A percentile compares a stretch with the other conserved stretches of the same genome.
phyloP scores from a whole-genome alignment of 2,113 vertebrate genomes.

The Vulpes vulpes region DNA sequence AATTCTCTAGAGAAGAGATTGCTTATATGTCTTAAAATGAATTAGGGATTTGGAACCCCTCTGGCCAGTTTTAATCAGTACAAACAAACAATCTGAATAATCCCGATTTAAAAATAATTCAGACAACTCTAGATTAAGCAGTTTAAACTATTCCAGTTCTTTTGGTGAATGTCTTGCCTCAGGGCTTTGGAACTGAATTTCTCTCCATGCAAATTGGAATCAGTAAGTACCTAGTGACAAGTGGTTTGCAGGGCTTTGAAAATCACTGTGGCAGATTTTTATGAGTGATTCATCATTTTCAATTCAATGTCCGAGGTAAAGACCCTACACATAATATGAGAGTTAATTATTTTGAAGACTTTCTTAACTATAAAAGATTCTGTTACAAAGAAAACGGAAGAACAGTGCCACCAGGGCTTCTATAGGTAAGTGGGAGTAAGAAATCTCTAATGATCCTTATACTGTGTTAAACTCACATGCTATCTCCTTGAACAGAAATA shows the following conservation, averaged over 20 bases:
- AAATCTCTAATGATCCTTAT: neutral
- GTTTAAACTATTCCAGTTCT: neutral
- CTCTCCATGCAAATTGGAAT: neutral
- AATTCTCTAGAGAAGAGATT: neutral
- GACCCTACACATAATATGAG: neutral
- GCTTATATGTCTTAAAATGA: neutral
- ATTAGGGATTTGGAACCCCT: slow-evolving; percentile 5
- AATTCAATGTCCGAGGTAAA: neutral
- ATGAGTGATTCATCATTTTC: neutral
- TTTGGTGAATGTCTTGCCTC: neutral
- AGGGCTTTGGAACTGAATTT: neutral
- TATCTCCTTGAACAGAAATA: neutral
- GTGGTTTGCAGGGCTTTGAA: neutral
- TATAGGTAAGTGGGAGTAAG: neutral
- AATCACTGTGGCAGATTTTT: neutral
- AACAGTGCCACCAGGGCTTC: neutral
- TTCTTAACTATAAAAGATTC: neutral
- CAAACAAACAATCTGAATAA: neutral
- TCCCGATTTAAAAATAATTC: slow-evolving; percentile 4
- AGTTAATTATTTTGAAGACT: neutral
- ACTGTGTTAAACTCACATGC: neutral
- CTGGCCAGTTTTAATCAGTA: neutral
- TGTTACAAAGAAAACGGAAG: neutral
- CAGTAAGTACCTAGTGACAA: neutral
- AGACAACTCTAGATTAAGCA: neutral